Conservation (phyloP, 2,113 vertebrate species). For the Hippocampus abdominalis region DNA sequence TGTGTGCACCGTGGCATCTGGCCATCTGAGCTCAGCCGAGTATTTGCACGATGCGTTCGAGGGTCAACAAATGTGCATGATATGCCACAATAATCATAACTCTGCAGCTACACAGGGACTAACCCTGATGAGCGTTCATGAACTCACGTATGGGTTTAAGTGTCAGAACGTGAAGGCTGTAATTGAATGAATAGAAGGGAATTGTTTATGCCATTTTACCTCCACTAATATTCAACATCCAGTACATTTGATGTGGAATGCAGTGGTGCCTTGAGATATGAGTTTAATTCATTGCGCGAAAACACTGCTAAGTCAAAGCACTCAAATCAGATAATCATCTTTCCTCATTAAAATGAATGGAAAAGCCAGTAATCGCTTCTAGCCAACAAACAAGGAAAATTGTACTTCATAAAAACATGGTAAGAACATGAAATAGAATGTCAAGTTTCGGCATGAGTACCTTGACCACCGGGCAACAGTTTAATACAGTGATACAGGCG, state of each 20-base stretch:
- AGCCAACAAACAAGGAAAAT: neutral
- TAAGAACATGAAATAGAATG: neutral
- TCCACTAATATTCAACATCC: conserved; percentile 67
- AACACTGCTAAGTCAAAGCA: neutral
- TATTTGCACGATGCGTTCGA: conserved; percentile 23
- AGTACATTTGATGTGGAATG: conserved; percentile 66
- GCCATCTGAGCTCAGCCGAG: conserved; percentile 47
- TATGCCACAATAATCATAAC: conserved; percentile 42
- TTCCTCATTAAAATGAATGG: neutral
- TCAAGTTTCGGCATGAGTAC: no score
- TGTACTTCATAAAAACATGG: neutral
- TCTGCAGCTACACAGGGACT: conserved; percentile 18
- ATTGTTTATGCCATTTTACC: conserved; percentile 60
- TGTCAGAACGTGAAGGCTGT: conserved; percentile 64
- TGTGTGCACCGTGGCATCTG: conserved; percentile 36
- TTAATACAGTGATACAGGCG: neutral
- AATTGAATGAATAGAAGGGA: conserved; percentile 67
- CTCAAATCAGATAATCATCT: neutral
- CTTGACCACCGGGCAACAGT: neutral
- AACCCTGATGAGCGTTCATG: conserved; percentile 44
- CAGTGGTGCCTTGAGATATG: neutral
- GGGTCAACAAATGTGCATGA: conserved; percentile 55
- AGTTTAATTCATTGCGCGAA: neutral
- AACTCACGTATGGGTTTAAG: conserved; percentile 57
- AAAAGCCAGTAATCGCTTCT: neutral